phyloP scores from a whole-genome alignment of 2,113 vertebrate genomes.

The Trematomus loennbergii region DNA sequence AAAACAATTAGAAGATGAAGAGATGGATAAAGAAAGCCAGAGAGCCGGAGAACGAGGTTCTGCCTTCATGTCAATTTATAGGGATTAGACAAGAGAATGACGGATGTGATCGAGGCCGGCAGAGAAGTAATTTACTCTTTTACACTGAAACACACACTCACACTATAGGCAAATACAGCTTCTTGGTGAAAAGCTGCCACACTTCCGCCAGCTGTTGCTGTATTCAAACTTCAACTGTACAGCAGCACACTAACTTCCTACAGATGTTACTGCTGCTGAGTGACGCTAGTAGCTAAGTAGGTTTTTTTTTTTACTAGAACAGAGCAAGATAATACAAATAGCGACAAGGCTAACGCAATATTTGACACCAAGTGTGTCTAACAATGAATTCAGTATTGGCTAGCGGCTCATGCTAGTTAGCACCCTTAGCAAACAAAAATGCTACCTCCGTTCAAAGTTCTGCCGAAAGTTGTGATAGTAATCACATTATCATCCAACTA shows the following conservation, averaged over 20 bases:
- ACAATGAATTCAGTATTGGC: too few species aligned
- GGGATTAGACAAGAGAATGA: slow-evolving; percentile 37
- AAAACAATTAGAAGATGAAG: slow-evolving; percentile 40
- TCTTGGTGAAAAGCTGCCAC: slow-evolving; percentile 18
- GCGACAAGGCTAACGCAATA: too few species aligned
- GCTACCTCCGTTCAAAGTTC: not conserved
- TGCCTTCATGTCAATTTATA: slow-evolving; percentile 8
- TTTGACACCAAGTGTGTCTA: too few species aligned
- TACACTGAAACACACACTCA: slow-evolving; percentile 13
- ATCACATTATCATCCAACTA: not conserved
- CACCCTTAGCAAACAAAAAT: too few species aligned
- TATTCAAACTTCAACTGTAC: not conserved
- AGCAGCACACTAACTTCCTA: not conserved
- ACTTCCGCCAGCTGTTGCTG: slow-evolving; percentile 18
- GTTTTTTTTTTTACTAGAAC: too few species aligned
- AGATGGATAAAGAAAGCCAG: slow-evolving; percentile 6
- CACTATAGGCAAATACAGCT: not conserved
- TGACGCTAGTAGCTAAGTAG: not conserved
- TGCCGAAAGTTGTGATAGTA: too few species aligned
- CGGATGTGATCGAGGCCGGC: slow-evolving; percentile 31
- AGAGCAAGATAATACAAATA: too few species aligned
- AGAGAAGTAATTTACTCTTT: slow-evolving; percentile 21
- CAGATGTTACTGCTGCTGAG: not conserved
- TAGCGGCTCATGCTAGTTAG: too few species aligned
- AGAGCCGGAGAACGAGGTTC: not conserved